Base-by-base conservation (phyloP, 2,113 vertebrate species). In the Anas platyrhynchos region DNA sequence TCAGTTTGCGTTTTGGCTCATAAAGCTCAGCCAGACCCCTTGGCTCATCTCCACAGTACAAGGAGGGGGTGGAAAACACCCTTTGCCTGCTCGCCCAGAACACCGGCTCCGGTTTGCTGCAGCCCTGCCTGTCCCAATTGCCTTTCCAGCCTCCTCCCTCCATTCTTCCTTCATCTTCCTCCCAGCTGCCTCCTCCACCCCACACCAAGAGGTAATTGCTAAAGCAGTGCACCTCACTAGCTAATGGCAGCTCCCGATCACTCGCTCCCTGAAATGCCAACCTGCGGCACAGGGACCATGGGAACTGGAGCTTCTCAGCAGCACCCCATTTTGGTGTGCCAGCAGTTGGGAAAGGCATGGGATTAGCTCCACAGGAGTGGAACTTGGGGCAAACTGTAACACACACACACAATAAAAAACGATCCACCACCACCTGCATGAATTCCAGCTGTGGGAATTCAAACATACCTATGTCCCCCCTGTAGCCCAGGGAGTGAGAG, bases 41-140 rank as follows among this genome's bases (percentile, higher is more conserved):
- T 97, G 96, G 96, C 96, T 89, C 78, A 86, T 66, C 95, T 93
- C 94, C 93, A 86, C 86, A 36, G 34, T 21, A 38, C 62, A 9
- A 82, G 83, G 73, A 93, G 63, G 77, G 77, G 88, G 80, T 46
- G 72, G 88, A 93, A 68, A 96, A 94, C 91, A 96, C 91, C 79
- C 91, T 88, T 81, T 82, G 82, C 83, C 67, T 90, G 83, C 86
- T 91, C 4, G 2, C 63, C 67, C 86, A 48, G 83, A 88, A 75
- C 73, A 34, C 43, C 20, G 9, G 5, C 25, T 50, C 67, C 18
- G 1, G 32, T 31, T 86, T 88, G 55, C 76, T 95, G 72, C 85
- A 93, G 66, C 43, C 68, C 65, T 36, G 84, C 62, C 88, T 69
- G 67, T 16, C 67, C 75, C 83, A 46, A 15, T 12, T 75, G 71